These are phyloP conservation scores for Drosophila orena DNA, from an alignment of 1,140 invertebrate species.

Conservation along the genomic window DNA sequence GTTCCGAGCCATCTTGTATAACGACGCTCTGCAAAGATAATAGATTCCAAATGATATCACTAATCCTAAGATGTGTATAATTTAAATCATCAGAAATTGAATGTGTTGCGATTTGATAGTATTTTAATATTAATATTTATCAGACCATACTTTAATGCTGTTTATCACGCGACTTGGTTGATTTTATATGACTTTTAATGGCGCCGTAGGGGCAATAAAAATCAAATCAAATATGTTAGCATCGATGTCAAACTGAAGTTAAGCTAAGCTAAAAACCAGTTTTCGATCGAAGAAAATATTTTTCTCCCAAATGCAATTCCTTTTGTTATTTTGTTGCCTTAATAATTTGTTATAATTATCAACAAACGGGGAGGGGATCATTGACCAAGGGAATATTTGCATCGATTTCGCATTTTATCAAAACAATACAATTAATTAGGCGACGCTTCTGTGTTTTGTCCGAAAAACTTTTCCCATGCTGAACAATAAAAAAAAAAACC, in stretches of 20 bases:
- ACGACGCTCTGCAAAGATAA: constrained; percentile 80
- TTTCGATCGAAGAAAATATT: constrained; percentile 29
- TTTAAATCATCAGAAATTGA: neutral
- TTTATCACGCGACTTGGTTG: constrained; percentile 31
- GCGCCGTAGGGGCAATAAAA: constrained; percentile 53
- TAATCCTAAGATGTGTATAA: neutral
- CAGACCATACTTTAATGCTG: constrained; percentile 26
- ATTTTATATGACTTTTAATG: constrained; percentile 43
- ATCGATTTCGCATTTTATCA: constrained; percentile 22
- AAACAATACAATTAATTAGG: constrained; percentile 34
- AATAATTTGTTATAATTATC: constrained; percentile 19
- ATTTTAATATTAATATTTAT: constrained; percentile 34
- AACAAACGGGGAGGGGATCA: constrained; percentile 18
- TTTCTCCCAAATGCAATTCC: constrained; percentile 4
- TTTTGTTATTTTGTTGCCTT: constrained; percentile 15
- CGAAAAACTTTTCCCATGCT: constrained; percentile 13
- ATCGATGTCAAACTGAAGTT: neutral
- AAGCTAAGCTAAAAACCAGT: constrained; percentile 37
- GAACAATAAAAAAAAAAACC: constrained; percentile 1
- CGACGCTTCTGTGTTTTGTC: neutral
- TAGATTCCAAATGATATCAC: neutral
- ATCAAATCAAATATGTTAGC: constrained; percentile 37
- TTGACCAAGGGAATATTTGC: constrained; percentile 45
- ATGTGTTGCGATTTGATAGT: neutral
- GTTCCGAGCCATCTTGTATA: constrained; percentile 85